A percentile compares a stretch with the other conserved stretches of the same genome.
Evolutionary conservation across 2,797 vertebrate genomes (phyloP).

Genomic region (Tapera naevia): DNA sequence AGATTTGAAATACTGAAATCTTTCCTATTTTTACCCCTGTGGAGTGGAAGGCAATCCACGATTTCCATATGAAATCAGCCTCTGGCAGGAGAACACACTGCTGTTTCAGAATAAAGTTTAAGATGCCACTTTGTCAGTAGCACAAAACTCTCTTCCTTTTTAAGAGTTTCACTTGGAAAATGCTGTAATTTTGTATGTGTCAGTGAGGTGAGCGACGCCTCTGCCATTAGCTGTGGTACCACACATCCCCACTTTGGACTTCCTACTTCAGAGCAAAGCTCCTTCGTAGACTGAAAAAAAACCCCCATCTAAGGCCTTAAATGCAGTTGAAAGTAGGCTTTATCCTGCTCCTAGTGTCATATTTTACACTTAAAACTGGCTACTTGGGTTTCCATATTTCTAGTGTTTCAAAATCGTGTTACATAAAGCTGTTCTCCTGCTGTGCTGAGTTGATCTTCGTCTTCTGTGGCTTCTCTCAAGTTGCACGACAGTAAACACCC

Average conservation of each 20-base stretch:
- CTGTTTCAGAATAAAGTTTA: neutral
- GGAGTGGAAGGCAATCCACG: neutral
- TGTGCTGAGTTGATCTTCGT: neutral
- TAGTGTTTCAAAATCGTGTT: neutral
- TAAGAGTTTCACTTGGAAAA: neutral
- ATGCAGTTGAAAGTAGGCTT: neutral
- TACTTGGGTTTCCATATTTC: neutral
- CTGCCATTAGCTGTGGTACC: neutral
- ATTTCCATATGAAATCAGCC: neutral
- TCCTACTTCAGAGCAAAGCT: neutral
- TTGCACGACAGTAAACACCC: neutral
- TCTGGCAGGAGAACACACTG: neutral
- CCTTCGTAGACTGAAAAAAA: neutral
- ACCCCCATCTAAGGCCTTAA: neutral
- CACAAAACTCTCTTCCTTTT: neutral
- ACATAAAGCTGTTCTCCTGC: neutral
- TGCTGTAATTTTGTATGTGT: neutral
- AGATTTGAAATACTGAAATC: neutral
- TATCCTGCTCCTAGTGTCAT: neutral
- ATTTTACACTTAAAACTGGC: neutral
- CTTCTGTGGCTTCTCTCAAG: neutral
- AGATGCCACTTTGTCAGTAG: neutral
- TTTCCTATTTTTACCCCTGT: neutral
- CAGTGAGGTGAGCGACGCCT: neutral
- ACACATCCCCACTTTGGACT: neutral